Conservation (phyloP, 1,140 invertebrate species). For the Orius laevigatus region DNA sequence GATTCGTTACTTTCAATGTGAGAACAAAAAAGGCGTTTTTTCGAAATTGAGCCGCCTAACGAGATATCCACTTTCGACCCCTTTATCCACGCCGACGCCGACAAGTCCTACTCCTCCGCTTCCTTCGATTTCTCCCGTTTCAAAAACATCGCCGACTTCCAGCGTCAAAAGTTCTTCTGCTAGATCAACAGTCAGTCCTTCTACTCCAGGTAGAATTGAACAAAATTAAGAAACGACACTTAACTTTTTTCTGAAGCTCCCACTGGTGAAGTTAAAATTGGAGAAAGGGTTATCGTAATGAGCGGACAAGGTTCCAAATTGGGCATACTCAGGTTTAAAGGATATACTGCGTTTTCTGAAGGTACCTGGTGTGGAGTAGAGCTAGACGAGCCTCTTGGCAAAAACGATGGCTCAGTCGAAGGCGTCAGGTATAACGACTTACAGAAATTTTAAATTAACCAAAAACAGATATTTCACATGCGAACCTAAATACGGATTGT, state of each 20-base stretch:
- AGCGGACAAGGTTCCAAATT: slow-evolving; percentile 71
- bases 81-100: slow-evolving; percentile 5
- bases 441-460: slow-evolving; percentile 1
- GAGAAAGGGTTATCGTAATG: slow-evolving; percentile 81
- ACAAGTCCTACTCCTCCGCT: slow-evolving; percentile 2
- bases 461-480: slow-evolving; percentile 87
- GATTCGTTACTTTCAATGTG: slow-evolving; percentile 84
- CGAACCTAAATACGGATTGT: slow-evolving; percentile 73
- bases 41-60: slow-evolving; percentile 79
- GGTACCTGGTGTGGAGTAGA: slow-evolving; percentile 93
- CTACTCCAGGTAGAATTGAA: background rate
- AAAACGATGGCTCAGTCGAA: slow-evolving; percentile 89
- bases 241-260: background rate
- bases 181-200: slow-evolving; percentile 5
- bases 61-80: slow-evolving; percentile 37
- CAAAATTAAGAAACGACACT: background rate
- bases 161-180: slow-evolving; percentile 5
- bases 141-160: slow-evolving; percentile 1
- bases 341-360: slow-evolving; percentile 70
- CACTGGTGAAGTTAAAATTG: slow-evolving; percentile 47
- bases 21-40: slow-evolving; percentile 83
- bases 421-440: slow-evolving; percentile 45
- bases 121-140: slow-evolving; percentile 2
- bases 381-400: slow-evolving; percentile 80
- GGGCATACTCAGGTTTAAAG: slow-evolving; percentile 70